Conservation (phyloP, 1,140 invertebrate genomes). For the Steinernema khuongi region DNA sequence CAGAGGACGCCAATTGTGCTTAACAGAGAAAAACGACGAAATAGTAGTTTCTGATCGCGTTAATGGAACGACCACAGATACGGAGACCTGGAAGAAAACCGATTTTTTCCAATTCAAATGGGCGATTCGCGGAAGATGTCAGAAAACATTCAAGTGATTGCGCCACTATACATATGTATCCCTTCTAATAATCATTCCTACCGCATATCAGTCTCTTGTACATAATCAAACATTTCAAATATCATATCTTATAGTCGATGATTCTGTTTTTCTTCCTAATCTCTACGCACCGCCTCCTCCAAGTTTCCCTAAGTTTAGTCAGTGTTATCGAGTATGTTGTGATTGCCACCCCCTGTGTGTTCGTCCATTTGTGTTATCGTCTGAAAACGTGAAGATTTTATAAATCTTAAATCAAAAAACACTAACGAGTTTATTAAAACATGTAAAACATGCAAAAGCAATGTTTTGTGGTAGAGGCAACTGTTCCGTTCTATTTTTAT, state of each 20-base stretch:
- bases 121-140: conserved; percentile 41
- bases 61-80: conserved; percentile 24
- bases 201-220: conserved; percentile 3
- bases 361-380: background rate
- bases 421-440: too few species aligned
- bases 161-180: background rate
- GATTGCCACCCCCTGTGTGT: background rate
- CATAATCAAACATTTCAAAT: background rate
- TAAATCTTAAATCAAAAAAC: too few species aligned
- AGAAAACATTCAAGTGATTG: conserved; percentile 23
- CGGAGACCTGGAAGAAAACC: conserved; percentile 37
- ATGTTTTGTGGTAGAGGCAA: too few species aligned
- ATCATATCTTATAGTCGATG: background rate
- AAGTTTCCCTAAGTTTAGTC: background rate
- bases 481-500: too few species aligned
- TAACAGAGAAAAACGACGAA: background rate
- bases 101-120: conserved; percentile 36
- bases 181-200: background rate
- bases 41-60: conserved; percentile 31
- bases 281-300: background rate
- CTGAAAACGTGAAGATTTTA: background rate
- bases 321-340: background rate
- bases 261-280: background rate
- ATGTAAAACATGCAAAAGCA: too few species aligned
- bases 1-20: background rate